Conservation (phyloP, 2,113 vertebrate genomes). For the Hemibagrus wyckioides region DNA sequence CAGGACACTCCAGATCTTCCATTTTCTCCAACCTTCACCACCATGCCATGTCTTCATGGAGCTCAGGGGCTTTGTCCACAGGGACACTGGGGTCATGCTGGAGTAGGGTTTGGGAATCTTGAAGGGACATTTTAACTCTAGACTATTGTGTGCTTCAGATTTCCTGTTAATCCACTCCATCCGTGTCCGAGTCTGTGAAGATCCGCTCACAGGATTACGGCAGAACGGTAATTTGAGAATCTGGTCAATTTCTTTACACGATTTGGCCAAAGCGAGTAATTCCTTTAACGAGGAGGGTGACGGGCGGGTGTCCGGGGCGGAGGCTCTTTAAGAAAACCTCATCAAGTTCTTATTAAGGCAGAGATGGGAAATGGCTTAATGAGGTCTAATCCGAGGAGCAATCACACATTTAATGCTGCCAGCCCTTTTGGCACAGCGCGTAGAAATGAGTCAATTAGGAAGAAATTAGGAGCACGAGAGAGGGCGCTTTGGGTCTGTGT, state of each 20-base stretch:
- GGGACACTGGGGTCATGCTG: neutral
- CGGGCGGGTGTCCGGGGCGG: constrained; percentile 62
- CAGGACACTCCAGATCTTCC: neutral
- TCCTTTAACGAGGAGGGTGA: constrained; percentile 71
- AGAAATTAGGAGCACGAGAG: constrained; percentile 88
- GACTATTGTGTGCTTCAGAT: neutral
- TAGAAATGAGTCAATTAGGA: constrained; percentile 99
- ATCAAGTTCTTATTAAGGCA: constrained; percentile 99
- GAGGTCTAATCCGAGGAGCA: constrained; percentile 98
- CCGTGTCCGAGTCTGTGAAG: constrained; percentile 5
- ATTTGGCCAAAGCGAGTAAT: constrained; percentile 99
- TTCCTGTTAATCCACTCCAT: constrained; percentile 39
- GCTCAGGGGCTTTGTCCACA: neutral
- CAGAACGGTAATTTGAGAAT: constrained; percentile 73
- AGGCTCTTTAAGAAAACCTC: constrained; percentile 81
- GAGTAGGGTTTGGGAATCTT: neutral
- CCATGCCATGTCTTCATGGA: neutral
- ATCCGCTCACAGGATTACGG: constrained; percentile 5
- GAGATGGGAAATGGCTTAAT: constrained; percentile 88
- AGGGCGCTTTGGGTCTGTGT: constrained; percentile 78
- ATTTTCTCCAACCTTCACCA: neutral
- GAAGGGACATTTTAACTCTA: neutral
- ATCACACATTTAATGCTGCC: constrained; percentile 99
- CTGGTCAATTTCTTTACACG: constrained; percentile 73
- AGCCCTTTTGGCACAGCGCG: constrained; percentile 96